Evolutionary conservation across 2,888 invertebrate genomes (phyloP), one percentile per base, ranked within the genome.

Genomic region (Eueremaeus valkanovi): DNA sequence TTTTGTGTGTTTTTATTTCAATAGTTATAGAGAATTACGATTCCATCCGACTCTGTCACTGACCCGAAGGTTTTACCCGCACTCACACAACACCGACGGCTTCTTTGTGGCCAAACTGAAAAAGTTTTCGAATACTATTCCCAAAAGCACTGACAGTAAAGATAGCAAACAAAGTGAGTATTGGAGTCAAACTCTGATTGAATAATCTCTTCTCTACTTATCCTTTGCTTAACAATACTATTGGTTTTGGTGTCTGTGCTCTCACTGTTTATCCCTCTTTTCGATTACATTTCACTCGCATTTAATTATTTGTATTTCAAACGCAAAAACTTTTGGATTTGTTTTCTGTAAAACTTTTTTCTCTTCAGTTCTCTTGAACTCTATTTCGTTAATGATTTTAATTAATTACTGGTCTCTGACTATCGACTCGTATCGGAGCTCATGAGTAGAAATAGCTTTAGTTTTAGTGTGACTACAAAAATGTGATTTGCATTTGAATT

Each of bases 31-130:
- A 76, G 83, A 84, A 76, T 82, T 84, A 78, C 81, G 94, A 80
- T 97, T 93, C 85, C 95, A 97, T 84, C 94, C 93, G 0, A 90
- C 92, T 16, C 84, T 99, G 84, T 93, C 92, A 82, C 84, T 93
- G 76, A 92, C 95, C 0, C 88, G 90, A 82, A 87, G 99, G 73
- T 96, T 93, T 85, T 99, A 99, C 85, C 99, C 99, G 0, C 99
- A 99, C 83, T 90, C 92, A 3, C 95, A 99, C 83, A 99, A 99
- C 83, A 93, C 99, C 92, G 99, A 99, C 85, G 99, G 99, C 3
- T 99, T 99, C 84, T 99, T 91, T 85, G 96, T 99, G 1, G 97
- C 97, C 0, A 99, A 99, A 85, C 84, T 99, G 18, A 95, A 95
- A 85, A 99, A 99, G 83, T 91, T 96, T 83, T 93, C 93, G 0